Base-by-base conservation (phyloP, 2,888 invertebrate species). In the Melinaea menophilus region DNA sequence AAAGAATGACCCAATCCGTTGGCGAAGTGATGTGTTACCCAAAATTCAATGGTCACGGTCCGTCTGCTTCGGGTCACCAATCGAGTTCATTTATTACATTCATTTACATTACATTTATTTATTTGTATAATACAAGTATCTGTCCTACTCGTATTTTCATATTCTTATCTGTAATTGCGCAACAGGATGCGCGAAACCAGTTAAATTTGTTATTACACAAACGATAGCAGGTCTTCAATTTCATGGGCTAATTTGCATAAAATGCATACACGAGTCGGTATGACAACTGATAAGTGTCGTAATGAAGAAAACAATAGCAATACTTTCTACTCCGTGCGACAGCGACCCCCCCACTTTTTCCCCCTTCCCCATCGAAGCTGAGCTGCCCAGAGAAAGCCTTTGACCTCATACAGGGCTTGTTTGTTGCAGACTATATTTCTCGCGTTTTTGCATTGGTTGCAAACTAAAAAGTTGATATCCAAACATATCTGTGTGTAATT, bases 1-100 rank as follows among this genome's bases (percentile, higher is more conserved):
- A 90, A 82, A 86, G 89, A 89, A 88, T 88, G 86, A 84, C 85
- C 88, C 85, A 86, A 88, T 88, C 86, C 78, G 85, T 88, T 88
- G 87, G 87, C 88, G 86, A 87, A 84, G 82, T 83, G 83, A 87
- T 86, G 85, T 85, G 86, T 86, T 86, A 81, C 82, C 82, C 80
- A 81, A 87, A 86, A 87, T 82, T 82, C 85, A 84, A 84, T 79
- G 82, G 86, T 87, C 86, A 87, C 82, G 85, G 81, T 80, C 72
- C 74, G 76, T 59, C 65, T 66, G 67, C 60, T 63, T 54, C 59
- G 54, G 68, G 34, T 47, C 64, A 63, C 61, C 46, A 64, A 66
- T 65, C 69, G 61, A 64, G 66, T 65, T 55, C 12, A 60, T 7
- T 55, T 55, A 59, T 46, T 45, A 37, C 37, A 45, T 31, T 5